Percentiles rank a stretch among this genome's conserved stretches.
Conservation (phyloP, 2,797 vertebrate genomes). For the Buceros bicornis region DNA sequence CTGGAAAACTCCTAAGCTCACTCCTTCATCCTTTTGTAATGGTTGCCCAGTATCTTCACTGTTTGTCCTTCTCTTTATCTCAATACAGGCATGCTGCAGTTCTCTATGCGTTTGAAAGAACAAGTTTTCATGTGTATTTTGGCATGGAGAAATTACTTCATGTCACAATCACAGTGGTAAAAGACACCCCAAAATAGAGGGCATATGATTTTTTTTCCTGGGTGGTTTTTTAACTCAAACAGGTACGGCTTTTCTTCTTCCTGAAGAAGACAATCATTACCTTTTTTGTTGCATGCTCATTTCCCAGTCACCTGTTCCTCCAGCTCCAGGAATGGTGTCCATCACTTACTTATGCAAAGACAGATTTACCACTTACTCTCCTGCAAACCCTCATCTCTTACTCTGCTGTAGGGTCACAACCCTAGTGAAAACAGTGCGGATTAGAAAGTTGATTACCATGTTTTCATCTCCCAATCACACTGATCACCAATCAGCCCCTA, state of each 20-base stretch:
- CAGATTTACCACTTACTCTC: not conserved
- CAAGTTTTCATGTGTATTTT: not conserved
- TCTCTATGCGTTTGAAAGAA: not conserved
- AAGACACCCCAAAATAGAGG: not conserved
- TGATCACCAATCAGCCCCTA: not conserved
- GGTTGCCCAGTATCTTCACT: not conserved
- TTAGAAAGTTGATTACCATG: not conserved
- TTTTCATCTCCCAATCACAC: not conserved
- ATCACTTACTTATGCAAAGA: not conserved
- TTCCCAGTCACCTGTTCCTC: not conserved
- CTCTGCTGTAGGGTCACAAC: fast-evolving
- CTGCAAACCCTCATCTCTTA: not conserved
- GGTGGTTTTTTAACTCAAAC: not conserved
- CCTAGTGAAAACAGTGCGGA: not conserved
- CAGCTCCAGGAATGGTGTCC: not conserved
- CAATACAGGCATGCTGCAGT: not conserved
- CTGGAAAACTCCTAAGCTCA: not conserved
- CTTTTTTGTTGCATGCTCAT: not conserved
- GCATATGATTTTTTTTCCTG: not conserved
- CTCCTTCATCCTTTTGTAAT: not conserved
- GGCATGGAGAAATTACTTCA: not conserved
- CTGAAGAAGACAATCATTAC: not conserved
- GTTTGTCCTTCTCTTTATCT: not conserved
- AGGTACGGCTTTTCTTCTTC: not conserved
- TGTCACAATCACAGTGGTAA: not conserved